Base-by-base conservation (phyloP, 2,888 invertebrate genomes). In the Encarsia formosa region DNA sequence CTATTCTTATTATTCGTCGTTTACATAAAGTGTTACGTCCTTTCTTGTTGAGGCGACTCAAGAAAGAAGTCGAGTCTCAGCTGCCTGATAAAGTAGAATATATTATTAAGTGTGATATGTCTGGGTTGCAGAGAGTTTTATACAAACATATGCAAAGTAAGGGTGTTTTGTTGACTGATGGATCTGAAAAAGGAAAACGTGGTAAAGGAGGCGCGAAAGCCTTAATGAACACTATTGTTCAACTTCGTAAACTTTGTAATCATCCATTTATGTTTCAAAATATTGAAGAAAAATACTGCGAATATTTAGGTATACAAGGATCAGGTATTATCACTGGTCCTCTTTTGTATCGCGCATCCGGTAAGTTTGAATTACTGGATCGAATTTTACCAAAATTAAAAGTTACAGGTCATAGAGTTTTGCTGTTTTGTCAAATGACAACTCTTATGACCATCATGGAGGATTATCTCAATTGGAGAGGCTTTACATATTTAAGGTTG, bases 351-450 rank as follows among this genome's bases (percentile, higher is more conserved):
- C 84, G 99, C 49, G 88, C 90, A 0, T 91, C 96, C 3, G 99
- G 99, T 34, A 99, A 99, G 78, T 97, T 99, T 76, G 99, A 99
- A 75, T 78, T 99, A 43, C 76, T 99, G 50, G 99, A 99, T 77
- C 84, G 98, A 34, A 96, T 99, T 65, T 78, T 99, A 64, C 99
- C 99, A 0, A 99, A 99, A 76, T 76, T 99, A 61, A 93, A 95
- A 72, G 81, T 83, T 9, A 89, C 90, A 0, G 88, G 88, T 55
- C 99, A 99, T 77, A 81, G 97, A 57, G 94, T 98, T 15, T 78
- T 99, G 58, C 86, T 99, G 57, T 99, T 99, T 80, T 99, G 97
- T 85, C 99, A 99, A 79, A 99, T 99, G 99, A 99, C 99, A 0
- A 91, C 95, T 67, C 85, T 97, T 61, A 98, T 99, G 97, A 96